A percentile compares a stretch with the other conserved stretches of the same genome.
These are phyloP conservation scores for Macrobrachium rosenbergii DNA, from an alignment of 1,140 invertebrate species.

Conservation along the genomic window DNA sequence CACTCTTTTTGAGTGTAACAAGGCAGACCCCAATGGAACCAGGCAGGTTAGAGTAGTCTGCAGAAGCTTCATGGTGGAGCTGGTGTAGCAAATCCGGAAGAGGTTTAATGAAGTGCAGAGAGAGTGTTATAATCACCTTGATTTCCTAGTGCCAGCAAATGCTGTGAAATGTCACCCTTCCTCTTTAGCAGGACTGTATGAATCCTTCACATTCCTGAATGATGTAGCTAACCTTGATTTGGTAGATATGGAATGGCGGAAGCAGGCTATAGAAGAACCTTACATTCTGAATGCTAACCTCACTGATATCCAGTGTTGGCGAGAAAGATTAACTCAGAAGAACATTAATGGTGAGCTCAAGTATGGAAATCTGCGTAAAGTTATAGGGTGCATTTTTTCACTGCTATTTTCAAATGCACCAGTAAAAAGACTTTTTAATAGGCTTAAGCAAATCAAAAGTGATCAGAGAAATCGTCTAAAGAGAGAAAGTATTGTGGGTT, in stretches of 20 bases:
- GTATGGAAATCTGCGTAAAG: conserved; percentile 34
- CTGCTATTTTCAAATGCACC: conserved; percentile 34
- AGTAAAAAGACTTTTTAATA: conserved; percentile 32
- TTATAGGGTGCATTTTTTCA: conserved; percentile 32
- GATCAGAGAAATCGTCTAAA: conserved; percentile 37
- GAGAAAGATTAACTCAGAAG: conserved; percentile 16
- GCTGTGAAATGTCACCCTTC: conserved; percentile 30
- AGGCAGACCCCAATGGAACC: background rate
- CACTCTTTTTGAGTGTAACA: background rate
- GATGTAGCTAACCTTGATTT: conserved; percentile 22
- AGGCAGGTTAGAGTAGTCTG: conserved; percentile 31
- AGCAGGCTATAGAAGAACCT: conserved; percentile 29
- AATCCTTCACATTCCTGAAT: conserved; percentile 17
- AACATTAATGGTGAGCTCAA: conserved; percentile 42
- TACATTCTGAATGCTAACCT: conserved; percentile 33
- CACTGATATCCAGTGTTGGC: conserved; percentile 23
- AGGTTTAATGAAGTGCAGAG: conserved; percentile 35
- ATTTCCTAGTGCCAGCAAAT: conserved; percentile 30
- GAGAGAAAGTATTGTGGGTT: conserved; percentile 40
- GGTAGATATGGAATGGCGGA: conserved; percentile 38
- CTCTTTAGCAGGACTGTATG: conserved; percentile 27
- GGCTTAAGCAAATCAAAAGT: conserved; percentile 20
- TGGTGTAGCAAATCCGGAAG: conserved; percentile 11
- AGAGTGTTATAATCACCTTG: conserved; percentile 27
- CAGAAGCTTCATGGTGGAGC: conserved; percentile 23